phyloP scores from a whole-genome alignment of 2,797 vertebrate species.

The Cuculus canorus region DNA sequence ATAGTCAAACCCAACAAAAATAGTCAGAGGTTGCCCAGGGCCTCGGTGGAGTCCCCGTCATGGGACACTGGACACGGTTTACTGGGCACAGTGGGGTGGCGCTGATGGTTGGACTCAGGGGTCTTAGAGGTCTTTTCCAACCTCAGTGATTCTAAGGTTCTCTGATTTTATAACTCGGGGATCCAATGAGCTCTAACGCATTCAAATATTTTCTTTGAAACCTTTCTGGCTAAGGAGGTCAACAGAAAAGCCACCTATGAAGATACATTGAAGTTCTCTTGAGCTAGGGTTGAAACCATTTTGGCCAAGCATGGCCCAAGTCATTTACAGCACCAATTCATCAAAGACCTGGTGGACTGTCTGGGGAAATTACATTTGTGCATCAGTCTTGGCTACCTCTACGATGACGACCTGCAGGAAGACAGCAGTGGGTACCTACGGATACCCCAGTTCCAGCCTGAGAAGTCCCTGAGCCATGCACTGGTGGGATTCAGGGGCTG shows the following conservation, averaged over 20 bases:
- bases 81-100: too few species aligned
- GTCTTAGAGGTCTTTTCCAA: too few species aligned
- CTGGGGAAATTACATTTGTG: not conserved
- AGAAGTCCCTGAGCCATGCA: not conserved
- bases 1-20: too few species aligned
- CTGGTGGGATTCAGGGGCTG: not conserved
- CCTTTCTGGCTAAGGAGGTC: not conserved
- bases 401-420: rapidly evolving
- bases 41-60: too few species aligned
- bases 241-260: not conserved
- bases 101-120: too few species aligned
- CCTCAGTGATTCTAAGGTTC: too few species aligned
- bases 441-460: not conserved
- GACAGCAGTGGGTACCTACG: not conserved
- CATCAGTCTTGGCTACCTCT: not conserved
- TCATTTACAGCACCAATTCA: not conserved
- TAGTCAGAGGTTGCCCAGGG: too few species aligned
- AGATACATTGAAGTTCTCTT: not conserved
- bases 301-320: not conserved
- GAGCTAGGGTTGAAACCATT: not conserved
- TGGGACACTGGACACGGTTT: too few species aligned
- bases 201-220: not conserved
- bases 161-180: too few species aligned
- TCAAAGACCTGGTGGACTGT: too few species aligned
- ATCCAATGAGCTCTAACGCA: not conserved